Evolutionary conservation across 1,140 invertebrate genomes (phyloP), one percentile per base, ranked within the genome.

Genomic region (Conus betulinus): DNA sequence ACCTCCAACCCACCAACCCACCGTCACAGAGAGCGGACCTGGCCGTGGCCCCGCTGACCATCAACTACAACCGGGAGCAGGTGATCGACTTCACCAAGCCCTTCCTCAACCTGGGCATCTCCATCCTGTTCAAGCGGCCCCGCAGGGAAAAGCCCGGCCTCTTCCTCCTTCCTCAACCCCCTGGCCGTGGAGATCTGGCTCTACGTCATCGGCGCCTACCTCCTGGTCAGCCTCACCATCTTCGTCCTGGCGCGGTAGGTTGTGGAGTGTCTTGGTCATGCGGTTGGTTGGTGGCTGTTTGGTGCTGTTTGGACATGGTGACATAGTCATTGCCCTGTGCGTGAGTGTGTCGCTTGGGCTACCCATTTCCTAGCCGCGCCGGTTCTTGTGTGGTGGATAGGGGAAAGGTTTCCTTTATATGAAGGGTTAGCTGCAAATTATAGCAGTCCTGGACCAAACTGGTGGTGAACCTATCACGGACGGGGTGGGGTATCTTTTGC

Each of bases 31-130:
- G 99, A 96, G 99, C 98, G 3, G 99, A 99, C 95, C 97, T 99
- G 91, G 98, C 98, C 2, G 98, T 99, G 82, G 98, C 98, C n/a
- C 97, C 98, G 15, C 97, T 99, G 95, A 95, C 93, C 23, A n/a
- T 95, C 81, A 94, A 91, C 79, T 95, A 94, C 97, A 98, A 63
- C 97, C 96, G 99, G 52, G 98, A 99, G 96, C 96, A 98, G 93
- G 98, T 99, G 74, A 98, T 99, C 89, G 99, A 99, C 95, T 97
- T 97, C 92, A 99, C 98, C 90, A 99, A 99, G 95, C 99, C 99
- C 6, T 99, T 99, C 96, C 98, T 99, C 97, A 98, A 98, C 25
- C 96, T 99, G 15, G 98, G 99, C 88, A 99, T 99, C 93, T 99
- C 98, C 91, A 99, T 99, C 91, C 98, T 99, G 97, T 98, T 99